Percentiles rank a stretch among this genome's conserved stretches.
phyloP scores from a whole-genome alignment of 1,140 invertebrate genomes.

The Apis mellifera region Amel_HAv3.1 CM009943.2:3900001-3900500 shows the following conservation, averaged over 20 bases:
- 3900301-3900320: background rate
- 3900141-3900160: background rate
- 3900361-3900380: conserved; percentile 21
- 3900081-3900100: background rate
- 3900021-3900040: background rate
- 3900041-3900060: conserved; percentile 17
- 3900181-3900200: conserved; percentile 7
- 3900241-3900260: background rate
- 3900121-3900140: no score
- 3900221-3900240: background rate
- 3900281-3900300: background rate
- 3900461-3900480: conserved; percentile 21
- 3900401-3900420: background rate
- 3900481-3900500: conserved; percentile 39
- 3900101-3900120: background rate
- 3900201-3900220: background rate
- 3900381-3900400: conserved; percentile 22
- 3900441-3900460: conserved; percentile 53
- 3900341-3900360: background rate
- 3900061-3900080: background rate
- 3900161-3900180: background rate
- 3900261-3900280: background rate
- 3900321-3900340: conserved; percentile 33
- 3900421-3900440: conserved; percentile 30
- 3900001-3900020: conserved; percentile 18